Conservation (phyloP, 1,140 invertebrate species). For the Drosophila sturtevanti region DNA sequence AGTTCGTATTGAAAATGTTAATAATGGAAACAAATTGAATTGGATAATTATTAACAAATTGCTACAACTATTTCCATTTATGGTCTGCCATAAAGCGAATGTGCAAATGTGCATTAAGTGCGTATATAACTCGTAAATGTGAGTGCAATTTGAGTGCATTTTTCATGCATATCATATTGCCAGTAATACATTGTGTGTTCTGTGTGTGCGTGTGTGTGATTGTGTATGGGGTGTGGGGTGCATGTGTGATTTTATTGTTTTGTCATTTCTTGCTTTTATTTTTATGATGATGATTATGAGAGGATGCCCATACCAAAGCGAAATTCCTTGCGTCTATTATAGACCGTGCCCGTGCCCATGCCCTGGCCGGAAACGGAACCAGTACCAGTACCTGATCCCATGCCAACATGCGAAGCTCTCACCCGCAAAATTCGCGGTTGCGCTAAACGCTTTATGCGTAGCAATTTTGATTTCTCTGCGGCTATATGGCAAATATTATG, state of each 20-base stretch:
- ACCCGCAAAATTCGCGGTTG: constrained; percentile 81
- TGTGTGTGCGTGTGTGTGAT: constrained; percentile 11
- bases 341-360: constrained; percentile 26
- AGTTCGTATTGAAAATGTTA: not conserved
- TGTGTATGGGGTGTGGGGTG: constrained; percentile 80
- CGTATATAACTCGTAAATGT: not conserved
- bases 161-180: not conserved
- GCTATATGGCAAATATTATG: constrained; percentile 23
- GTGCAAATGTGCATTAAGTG: constrained; percentile 21
- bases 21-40: not conserved
- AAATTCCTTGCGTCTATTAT: constrained; percentile 83
- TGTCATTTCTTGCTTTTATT: not conserved
- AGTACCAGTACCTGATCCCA: constrained; percentile 65
- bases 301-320: constrained; percentile 84
- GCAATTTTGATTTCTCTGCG: constrained; percentile 39
- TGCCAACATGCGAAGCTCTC: constrained; percentile 72
- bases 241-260: constrained; percentile 10
- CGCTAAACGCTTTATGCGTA: constrained; percentile 77
- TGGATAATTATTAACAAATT: not conserved
- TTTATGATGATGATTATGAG: constrained; percentile 19
- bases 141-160: constrained; percentile 9
- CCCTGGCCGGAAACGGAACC: constrained; percentile 50
- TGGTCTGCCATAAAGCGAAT: not conserved
- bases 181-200: not conserved
- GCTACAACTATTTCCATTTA: not conserved